Conservation (phyloP, 2,888 invertebrate genomes). For the Anoplius nigerrimus region DNA sequence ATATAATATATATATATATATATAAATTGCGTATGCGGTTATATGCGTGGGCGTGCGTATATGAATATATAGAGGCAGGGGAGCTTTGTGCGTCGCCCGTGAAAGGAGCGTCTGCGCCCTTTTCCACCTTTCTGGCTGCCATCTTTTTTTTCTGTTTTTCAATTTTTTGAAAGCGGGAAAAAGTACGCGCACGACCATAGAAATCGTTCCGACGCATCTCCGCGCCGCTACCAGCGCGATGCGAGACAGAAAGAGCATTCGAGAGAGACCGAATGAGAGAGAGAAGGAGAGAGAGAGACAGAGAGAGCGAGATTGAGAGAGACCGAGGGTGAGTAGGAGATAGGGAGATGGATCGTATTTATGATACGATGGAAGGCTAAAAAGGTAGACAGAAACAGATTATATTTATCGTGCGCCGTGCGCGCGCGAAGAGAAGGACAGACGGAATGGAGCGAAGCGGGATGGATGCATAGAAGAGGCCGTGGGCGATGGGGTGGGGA, state of each 20-base stretch:
- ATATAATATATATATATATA: slow-evolving; percentile 4
- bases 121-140: not conserved
- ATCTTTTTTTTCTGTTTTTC: not conserved
- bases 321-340: not conserved
- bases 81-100: not conserved
- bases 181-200: slow-evolving; percentile 25
- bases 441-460: too few species aligned
- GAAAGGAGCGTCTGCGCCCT: slow-evolving; percentile 7
- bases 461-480: too few species aligned
- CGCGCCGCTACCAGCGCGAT: not conserved
- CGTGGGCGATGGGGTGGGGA: too few species aligned
- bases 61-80: not conserved
- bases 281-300: slow-evolving; percentile 4
- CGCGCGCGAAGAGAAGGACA: too few species aligned
- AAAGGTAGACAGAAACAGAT: too few species aligned
- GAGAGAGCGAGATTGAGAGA: slow-evolving; percentile 5
- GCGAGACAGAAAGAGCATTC: slow-evolving; percentile 3
- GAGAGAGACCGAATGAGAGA: not conserved
- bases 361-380: too few species aligned
- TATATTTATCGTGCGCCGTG: too few species aligned
- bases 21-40: not conserved
- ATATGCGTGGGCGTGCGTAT: slow-evolving; percentile 7
- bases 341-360: too few species aligned
- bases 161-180: slow-evolving; percentile 29
- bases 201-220: slow-evolving; percentile 15